Evolutionary conservation across 2,113 vertebrate genomes (phyloP).

Genomic region (Daubentonia madagascariensis): DNA sequence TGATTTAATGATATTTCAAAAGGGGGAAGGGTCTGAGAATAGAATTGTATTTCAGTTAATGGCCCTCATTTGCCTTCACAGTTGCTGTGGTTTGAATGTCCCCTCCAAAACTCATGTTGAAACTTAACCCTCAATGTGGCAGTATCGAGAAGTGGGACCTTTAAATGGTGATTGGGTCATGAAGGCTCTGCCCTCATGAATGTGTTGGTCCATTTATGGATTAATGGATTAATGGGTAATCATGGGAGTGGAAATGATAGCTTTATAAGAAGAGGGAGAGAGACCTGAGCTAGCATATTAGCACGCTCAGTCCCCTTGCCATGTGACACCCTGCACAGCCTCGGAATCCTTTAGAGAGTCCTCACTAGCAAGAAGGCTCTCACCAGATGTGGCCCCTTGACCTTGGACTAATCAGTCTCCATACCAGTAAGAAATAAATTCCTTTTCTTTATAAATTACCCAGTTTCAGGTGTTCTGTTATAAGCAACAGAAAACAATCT

Average conservation of each 20-base stretch:
- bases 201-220: neutral
- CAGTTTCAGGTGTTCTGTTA: neutral
- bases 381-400: neutral
- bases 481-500: neutral
- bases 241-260: neutral
- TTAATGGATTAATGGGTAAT: neutral
- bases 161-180: neutral
- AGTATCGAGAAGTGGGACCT: neutral
- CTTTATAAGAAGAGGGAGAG: neutral
- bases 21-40: neutral
- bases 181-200: neutral
- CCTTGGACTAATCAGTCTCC: neutral
- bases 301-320: neutral
- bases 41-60: neutral
- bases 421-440: neutral
- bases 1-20: neutral
- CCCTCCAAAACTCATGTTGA: neutral
- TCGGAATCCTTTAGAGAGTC: neutral
- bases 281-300: neutral
- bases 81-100: neutral
- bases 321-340: neutral
- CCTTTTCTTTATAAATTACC: too few species aligned
- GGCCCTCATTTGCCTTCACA: neutral
- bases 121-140: neutral
- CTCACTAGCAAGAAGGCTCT: neutral